Conservation (phyloP, 2,113 vertebrate species). For the Hippocampus zosterae region DNA sequence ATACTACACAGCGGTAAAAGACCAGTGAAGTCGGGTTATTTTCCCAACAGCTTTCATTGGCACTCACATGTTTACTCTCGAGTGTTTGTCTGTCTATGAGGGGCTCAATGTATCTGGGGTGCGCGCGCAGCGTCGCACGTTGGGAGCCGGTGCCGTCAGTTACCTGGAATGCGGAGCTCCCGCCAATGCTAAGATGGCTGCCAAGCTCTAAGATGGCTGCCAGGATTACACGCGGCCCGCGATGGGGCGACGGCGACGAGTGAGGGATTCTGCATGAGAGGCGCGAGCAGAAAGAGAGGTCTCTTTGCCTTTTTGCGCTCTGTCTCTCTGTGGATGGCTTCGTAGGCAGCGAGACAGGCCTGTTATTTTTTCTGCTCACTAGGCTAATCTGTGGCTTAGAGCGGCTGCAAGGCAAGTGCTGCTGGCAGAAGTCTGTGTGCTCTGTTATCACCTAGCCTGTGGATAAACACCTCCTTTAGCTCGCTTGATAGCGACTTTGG, state of each 20-base stretch:
- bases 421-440: slow-evolving; percentile 65
- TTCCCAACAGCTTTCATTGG: slow-evolving; percentile 65
- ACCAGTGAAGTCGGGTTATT: slow-evolving; percentile 54
- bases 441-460: slow-evolving; percentile 70
- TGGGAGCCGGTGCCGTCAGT: slow-evolving; percentile 73
- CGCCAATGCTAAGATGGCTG: slow-evolving; percentile 92
- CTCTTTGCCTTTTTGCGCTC: slow-evolving; percentile 52
- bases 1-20: slow-evolving; percentile 46
- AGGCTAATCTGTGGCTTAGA: slow-evolving; percentile 69
- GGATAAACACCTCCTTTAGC: slow-evolving; percentile 68
- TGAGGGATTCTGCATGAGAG: slow-evolving; percentile 48
- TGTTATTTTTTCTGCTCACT: slow-evolving; percentile 73
- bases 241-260: slow-evolving; percentile 54
- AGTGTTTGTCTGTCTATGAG: slow-evolving; percentile 47
- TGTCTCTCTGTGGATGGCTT: slow-evolving; percentile 60
- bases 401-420: slow-evolving; percentile 70
- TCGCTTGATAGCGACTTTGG: slow-evolving; percentile 38
- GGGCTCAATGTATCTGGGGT: slow-evolving; percentile 49
- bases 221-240: slow-evolving; percentile 75
- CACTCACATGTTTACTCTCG: slow-evolving; percentile 51
- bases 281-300: slow-evolving; percentile 44
- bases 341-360: slow-evolving; percentile 69
- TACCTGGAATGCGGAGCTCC: slow-evolving; percentile 76
- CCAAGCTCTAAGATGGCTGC: slow-evolving; percentile 96
- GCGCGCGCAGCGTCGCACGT: slow-evolving; percentile 59